Conservation (phyloP, 2,797 vertebrate genomes). For the Pempheris klunzingeri region DNA sequence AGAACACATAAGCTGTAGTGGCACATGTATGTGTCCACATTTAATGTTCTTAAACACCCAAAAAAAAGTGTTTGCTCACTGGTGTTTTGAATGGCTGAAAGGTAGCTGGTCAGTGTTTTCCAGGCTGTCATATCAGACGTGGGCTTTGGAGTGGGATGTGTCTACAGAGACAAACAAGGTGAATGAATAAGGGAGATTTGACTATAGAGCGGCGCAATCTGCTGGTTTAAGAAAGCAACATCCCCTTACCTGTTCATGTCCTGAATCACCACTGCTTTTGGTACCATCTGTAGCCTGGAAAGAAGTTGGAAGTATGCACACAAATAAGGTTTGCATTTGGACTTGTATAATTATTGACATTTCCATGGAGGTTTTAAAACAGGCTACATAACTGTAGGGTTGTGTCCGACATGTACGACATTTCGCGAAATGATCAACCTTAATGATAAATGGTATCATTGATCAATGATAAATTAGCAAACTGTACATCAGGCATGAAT, state of each 20-base stretch:
- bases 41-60: background rate
- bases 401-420: background rate
- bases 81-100: constrained; percentile 36
- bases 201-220: fast-evolving
- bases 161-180: constrained; percentile 1
- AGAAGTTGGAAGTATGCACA: too few relatives aligned
- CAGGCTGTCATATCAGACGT: constrained; percentile 42
- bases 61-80: constrained; percentile 40
- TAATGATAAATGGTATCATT: too few relatives aligned
- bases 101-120: constrained; percentile 53
- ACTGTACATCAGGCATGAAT: background rate
- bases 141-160: background rate
- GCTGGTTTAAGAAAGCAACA: background rate
- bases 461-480: too few relatives aligned
- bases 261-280: constrained; percentile 22
- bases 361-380: background rate
- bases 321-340: background rate
- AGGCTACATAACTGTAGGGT: background rate
- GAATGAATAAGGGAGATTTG: background rate
- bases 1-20: background rate
- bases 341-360: background rate
- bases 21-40: background rate
- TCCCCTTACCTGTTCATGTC: background rate
- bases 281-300: constrained; percentile 24
- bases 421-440: background rate